These are phyloP conservation scores for Drosophila anomelani DNA, from an alignment of 2,888 invertebrate species.

Conservation along the genomic window DNA sequence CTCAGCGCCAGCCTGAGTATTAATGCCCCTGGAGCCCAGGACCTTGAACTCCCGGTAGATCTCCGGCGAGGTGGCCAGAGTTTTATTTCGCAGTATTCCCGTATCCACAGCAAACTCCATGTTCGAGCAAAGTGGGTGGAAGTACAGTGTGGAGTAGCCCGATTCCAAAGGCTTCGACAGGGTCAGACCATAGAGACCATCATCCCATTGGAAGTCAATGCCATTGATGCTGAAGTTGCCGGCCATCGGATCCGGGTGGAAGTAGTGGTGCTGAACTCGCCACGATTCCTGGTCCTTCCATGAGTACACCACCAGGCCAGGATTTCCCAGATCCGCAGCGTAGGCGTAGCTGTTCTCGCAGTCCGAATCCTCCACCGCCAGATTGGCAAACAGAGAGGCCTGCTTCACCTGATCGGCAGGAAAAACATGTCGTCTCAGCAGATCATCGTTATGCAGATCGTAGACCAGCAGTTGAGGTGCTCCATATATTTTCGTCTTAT, in stretches of 20 bases:
- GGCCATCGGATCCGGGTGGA: conserved; percentile 89
- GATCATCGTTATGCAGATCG: conserved; percentile 89
- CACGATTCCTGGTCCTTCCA: conserved; percentile 90
- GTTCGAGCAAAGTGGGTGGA: conserved; percentile 91
- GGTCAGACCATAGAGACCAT: conserved; percentile 91
- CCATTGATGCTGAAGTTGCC: conserved; percentile 91
- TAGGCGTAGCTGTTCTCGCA: conserved; percentile 91
- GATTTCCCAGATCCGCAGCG: conserved; percentile 89
- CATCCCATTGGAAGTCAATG: conserved; percentile 90
- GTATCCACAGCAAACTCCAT: conserved; percentile 92
- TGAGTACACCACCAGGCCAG: conserved; percentile 91
- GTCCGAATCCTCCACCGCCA: conserved; percentile 90
- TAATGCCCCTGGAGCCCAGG: conserved; percentile 89
- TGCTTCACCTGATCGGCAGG: conserved; percentile 88
- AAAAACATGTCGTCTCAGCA: conserved; percentile 88
- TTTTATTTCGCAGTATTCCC: conserved; percentile 87
- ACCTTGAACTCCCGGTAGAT: conserved; percentile 88
- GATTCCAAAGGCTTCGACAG: conserved; percentile 88
- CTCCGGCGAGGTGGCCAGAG: conserved; percentile 84
- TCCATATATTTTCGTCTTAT: conserved; percentile 85
- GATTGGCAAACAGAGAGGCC: conserved; percentile 90
- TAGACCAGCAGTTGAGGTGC: conserved; percentile 89
- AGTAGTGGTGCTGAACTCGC: conserved; percentile 90
- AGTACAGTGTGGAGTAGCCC: conserved; percentile 90
- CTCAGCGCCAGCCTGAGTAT: conserved; percentile 90